A percentile compares a stretch with the other conserved stretches of the same genome.
Evolutionary conservation across 2,113 vertebrate species (phyloP).

Genomic region (Cavia porcellus): DNA sequence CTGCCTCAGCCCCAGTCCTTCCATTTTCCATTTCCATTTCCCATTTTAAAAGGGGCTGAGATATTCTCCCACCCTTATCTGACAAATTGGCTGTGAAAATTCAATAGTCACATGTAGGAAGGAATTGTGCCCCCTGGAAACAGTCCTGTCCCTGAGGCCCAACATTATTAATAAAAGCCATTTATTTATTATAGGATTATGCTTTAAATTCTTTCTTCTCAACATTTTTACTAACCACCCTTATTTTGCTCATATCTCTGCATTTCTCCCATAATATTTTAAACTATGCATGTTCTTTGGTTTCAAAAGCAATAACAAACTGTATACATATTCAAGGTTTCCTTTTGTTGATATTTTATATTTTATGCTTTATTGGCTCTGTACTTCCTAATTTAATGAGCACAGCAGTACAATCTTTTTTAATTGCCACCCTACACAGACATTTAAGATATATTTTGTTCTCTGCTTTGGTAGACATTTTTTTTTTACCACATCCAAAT

Average conservation of each 20-base stretch:
- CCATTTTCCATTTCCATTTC: slow-evolving; percentile 43
- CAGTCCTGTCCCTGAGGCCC: neutral
- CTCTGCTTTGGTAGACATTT: slow-evolving; percentile 37
- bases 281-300: slow-evolving; percentile 1
- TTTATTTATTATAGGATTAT: neutral
- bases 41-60: neutral
- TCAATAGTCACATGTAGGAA: neutral
- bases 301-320: neutral
- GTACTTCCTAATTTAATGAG: neutral
- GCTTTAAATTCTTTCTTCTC: neutral
- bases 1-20: neutral
- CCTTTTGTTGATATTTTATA: neutral
- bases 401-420: neutral
- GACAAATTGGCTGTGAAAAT: neutral
- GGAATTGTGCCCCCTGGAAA: neutral
- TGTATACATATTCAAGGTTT: neutral
- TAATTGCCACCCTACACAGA: neutral
- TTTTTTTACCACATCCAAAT: neutral
- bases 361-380: neutral
- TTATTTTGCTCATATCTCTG: neutral
- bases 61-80: slow-evolving; percentile 10
- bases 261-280: neutral
- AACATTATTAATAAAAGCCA: slow-evolving; percentile 1
- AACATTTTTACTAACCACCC: neutral
- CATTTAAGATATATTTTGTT: slow-evolving; percentile 28